Percentiles rank a stretch among this genome's conserved stretches.
Conservation (phyloP, 2,113 vertebrate genomes). For the Thinocorus orbignyianus region DNA sequence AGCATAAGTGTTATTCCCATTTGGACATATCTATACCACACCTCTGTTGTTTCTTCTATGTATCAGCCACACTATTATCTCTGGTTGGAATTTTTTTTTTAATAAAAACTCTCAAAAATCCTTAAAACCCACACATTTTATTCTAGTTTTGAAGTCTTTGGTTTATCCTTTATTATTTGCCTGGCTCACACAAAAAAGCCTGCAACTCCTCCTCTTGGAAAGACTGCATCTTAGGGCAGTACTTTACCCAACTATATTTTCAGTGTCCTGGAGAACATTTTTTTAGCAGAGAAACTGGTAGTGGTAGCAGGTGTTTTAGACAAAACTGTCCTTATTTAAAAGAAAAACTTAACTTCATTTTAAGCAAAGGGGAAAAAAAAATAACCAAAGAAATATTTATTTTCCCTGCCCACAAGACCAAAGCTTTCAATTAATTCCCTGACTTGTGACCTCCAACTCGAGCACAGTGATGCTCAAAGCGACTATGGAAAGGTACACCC, state of each 20-base stretch:
- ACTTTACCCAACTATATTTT: neutral
- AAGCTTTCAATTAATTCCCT: neutral
- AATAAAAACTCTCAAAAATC: neutral
- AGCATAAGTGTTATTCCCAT: neutral
- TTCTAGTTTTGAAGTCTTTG: neutral
- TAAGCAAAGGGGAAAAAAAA: neutral
- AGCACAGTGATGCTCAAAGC: neutral
- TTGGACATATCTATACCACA: neutral
- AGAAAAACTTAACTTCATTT: neutral
- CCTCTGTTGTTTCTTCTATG: neutral
- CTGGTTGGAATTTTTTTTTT: neutral
- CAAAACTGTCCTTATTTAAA: neutral
- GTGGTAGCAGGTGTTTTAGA: neutral
- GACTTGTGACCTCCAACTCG: neutral
- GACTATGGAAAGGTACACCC: fast-evolving
- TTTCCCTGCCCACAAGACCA: neutral
- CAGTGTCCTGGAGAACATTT: neutral
- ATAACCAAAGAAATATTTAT: neutral
- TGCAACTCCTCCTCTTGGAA: neutral
- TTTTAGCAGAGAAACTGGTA: neutral
- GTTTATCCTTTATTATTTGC: neutral
- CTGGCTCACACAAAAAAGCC: neutral
- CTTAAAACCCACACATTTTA: neutral
- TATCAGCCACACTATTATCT: neutral
- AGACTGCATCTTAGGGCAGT: neutral